Conservation (phyloP, 1,140 invertebrate species). For the Drosophila bocqueti region DNA sequence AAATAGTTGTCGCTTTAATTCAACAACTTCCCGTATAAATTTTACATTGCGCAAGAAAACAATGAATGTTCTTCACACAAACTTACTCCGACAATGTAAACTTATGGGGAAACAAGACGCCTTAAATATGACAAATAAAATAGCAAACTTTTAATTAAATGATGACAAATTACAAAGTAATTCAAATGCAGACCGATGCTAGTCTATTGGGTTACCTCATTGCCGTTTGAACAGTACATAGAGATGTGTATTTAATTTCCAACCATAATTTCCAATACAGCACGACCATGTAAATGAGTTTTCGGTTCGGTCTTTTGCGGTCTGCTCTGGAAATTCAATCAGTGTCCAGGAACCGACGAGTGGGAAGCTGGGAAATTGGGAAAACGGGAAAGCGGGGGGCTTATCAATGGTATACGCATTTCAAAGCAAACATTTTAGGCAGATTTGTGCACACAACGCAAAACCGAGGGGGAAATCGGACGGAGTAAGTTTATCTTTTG, state of each 20-base stretch:
- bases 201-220: constrained; percentile 38
- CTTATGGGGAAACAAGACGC: background rate
- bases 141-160: constrained; percentile 42
- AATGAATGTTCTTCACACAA: background rate
- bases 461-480: constrained; percentile 30
- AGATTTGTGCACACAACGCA: constrained; percentile 59
- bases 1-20: background rate
- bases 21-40: background rate
- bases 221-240: constrained; percentile 21
- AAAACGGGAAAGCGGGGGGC: constrained; percentile 38
- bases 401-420: constrained; percentile 80
- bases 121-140: constrained; percentile 19
- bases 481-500: constrained; percentile 71
- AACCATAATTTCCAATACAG: constrained; percentile 66
- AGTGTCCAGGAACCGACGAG: constrained; percentile 45
- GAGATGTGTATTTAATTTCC: constrained; percentile 70
- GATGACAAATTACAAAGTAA: constrained; percentile 23
- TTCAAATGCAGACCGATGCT: background rate
- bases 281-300: constrained; percentile 12
- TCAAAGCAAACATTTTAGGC: constrained; percentile 79
- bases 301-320: constrained; percentile 44
- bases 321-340: constrained; percentile 70
- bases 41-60: background rate
- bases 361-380: constrained; percentile 1
- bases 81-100: too few relatives aligned